These are phyloP conservation scores for Bruchidius siliquastri DNA, from an alignment of 2,888 invertebrate species.

Conservation along the genomic window DNA sequence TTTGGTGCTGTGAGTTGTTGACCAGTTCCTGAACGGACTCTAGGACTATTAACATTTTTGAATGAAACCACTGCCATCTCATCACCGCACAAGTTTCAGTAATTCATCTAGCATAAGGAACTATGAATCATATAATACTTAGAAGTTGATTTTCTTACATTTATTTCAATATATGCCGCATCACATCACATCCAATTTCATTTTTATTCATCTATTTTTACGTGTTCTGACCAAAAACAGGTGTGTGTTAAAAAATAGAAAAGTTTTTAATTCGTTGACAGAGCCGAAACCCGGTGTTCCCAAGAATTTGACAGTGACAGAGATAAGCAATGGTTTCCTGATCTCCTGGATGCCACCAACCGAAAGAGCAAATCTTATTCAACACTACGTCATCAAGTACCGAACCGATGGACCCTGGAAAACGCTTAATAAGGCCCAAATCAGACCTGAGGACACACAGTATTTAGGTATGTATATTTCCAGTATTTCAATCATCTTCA, in stretches of 20 bases:
- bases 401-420: slow-evolving; percentile 87
- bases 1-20: too few species aligned
- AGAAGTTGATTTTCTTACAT: slow-evolving; percentile 4
- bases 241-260: slow-evolving; percentile 10
- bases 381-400: slow-evolving; percentile 89
- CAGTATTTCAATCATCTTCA: too few species aligned
- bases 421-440: slow-evolving; percentile 80
- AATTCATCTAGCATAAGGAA: too few species aligned
- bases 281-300: slow-evolving; percentile 91
- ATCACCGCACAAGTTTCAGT: too few species aligned
- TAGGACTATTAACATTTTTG: too few species aligned
- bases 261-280: slow-evolving; percentile 39
- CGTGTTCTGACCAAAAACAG: neutral
- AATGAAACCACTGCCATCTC: too few species aligned
- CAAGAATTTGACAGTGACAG: slow-evolving; percentile 83
- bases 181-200: neutral
- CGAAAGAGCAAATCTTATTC: slow-evolving; percentile 70
- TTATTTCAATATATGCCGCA: neutral
- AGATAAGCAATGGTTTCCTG: slow-evolving; percentile 84
- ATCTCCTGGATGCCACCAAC: slow-evolving; percentile 86
- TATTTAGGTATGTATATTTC: slow-evolving; percentile 65
- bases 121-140: too few species aligned
- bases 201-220: neutral
- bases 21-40: too few species aligned
- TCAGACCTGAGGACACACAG: slow-evolving; percentile 83